Evolutionary conservation across 2,888 invertebrate genomes (phyloP), one percentile per base, ranked within the genome.

Genomic region (Drosophila cognata): DNA sequence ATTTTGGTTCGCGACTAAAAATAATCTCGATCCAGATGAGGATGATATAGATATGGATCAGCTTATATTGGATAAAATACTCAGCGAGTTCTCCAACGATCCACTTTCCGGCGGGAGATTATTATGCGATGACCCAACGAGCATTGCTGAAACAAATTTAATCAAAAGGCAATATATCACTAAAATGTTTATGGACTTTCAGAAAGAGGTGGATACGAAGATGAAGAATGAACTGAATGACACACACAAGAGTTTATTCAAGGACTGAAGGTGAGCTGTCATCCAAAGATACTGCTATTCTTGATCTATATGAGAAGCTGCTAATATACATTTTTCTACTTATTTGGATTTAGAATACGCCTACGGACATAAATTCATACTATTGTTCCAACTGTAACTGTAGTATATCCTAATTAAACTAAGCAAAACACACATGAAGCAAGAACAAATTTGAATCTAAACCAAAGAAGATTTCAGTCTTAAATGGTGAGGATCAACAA

Each of bases 391-490:
- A 36, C 18, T 36, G 36, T 18, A 36, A 36, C 16, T 36, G 16
- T 6, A 5, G 29, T 48, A 38, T 48, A 41, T 53, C 29, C 29
- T 21, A 46, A 31, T 58, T 41, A 57, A 43, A 41, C 38, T 13
- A 59, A 31, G 59, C 53, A 29, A 52, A 38, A 56, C 59, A 61
- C 31, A 55, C 41, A 48, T 28, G 46, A 55, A 31, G 51, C 29
- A 63, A 65, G 61, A 69, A 35, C 48, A 59, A 4, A 46, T 46
- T 46, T 21, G 7, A 21, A 21, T 21, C 13, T 4, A 13, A 21
- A 7, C 21, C 11, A 16, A 46, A 7, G 16, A 46, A 25, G 4
- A 8, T 25, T 16, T 16, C 16, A 25, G 25, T 21, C 25, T 16
- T 16, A 4, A 46, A 25, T 4, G 16, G 18, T 8, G 16, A 25